Evolutionary conservation across 37 sponge, comb jelly and placozoan genomes (phyloP).

Genomic region (Halichondria panicea): DNA sequence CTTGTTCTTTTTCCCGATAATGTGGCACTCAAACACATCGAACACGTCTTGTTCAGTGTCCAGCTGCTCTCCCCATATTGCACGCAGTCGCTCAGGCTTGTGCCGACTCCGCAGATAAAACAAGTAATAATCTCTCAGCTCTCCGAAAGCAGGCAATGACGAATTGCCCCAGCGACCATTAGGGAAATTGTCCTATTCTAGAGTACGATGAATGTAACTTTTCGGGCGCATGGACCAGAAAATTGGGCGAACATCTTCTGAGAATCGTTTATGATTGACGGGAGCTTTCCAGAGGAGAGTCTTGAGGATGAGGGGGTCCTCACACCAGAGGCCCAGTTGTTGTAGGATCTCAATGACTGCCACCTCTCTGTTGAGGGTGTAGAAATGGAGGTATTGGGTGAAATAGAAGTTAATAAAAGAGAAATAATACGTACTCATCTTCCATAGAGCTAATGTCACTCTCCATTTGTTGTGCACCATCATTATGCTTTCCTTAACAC

Average conservation of each 20-base stretch:
- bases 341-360: constrained; percentile 80
- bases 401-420: too few species aligned
- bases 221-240: constrained; percentile 95
- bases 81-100: constrained; percentile 63
- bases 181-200: constrained; percentile 94
- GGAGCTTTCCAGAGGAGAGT: constrained; percentile 91
- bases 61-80: constrained; percentile 92
- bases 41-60: constrained; percentile 62
- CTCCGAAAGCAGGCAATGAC: constrained; percentile 94
- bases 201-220: constrained; percentile 90
- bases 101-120: constrained; percentile 81
- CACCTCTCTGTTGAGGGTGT: constrained; percentile 96
- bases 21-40: constrained; percentile 78
- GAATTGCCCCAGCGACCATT: constrained; percentile 98
- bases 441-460: too few species aligned
- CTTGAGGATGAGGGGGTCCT: constrained; percentile 53
- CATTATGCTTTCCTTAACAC: too few species aligned
- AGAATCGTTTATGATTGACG: constrained; percentile 65
- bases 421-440: too few species aligned
- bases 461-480: too few species aligned
- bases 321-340: constrained; percentile 85
- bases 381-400: constrained; percentile 92
- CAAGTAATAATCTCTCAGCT: constrained; percentile 84
- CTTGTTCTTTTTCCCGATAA: constrained; percentile 75
- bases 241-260: constrained; percentile 96